Conservation (phyloP, 2,888 invertebrate genomes). For the Pedicia rivosa region DNA sequence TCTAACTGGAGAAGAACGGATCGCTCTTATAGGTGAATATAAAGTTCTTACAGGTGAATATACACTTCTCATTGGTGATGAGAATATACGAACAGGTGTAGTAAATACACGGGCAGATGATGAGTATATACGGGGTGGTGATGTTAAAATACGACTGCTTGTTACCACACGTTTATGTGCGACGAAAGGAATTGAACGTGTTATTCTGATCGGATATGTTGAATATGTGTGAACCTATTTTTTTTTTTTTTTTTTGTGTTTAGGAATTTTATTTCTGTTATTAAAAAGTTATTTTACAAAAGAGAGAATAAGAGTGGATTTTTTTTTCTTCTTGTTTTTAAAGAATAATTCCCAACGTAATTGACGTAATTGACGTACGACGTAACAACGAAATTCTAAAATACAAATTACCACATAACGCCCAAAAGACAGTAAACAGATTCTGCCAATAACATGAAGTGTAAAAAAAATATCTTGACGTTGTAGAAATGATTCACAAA, state of each 20-base stretch:
- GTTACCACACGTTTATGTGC: slow-evolving; percentile 17
- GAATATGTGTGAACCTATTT: slow-evolving; percentile 22
- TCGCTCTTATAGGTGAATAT: slow-evolving; percentile 6
- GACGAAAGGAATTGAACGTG: slow-evolving; percentile 23
- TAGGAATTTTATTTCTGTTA: background rate
- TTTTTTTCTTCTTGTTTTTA: background rate
- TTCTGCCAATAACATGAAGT: no score
- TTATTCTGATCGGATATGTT: slow-evolving; percentile 29
- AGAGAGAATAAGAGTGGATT: no score
- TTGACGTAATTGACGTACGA: no score
- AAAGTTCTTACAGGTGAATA: slow-evolving; percentile 6
- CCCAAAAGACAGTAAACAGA: no score
- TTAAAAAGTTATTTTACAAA: background rate
- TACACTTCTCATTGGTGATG: slow-evolving; percentile 2
- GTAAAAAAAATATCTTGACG: no score
- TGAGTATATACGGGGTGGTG: slow-evolving; percentile 19
- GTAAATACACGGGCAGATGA: slow-evolving; percentile 21
- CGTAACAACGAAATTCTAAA: no score
- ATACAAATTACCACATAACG: no score
- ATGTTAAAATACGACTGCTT: slow-evolving; percentile 13
- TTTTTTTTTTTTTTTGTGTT: slow-evolving; percentile 8
- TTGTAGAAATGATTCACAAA: no score
- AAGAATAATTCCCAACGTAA: no score
- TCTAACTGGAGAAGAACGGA: slow-evolving; percentile 8
- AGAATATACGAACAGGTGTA: slow-evolving; percentile 17